Evolutionary conservation across 2,888 invertebrate species (phyloP), one percentile per base, ranked within the genome.

Genomic region (Athalia cordata): DNA sequence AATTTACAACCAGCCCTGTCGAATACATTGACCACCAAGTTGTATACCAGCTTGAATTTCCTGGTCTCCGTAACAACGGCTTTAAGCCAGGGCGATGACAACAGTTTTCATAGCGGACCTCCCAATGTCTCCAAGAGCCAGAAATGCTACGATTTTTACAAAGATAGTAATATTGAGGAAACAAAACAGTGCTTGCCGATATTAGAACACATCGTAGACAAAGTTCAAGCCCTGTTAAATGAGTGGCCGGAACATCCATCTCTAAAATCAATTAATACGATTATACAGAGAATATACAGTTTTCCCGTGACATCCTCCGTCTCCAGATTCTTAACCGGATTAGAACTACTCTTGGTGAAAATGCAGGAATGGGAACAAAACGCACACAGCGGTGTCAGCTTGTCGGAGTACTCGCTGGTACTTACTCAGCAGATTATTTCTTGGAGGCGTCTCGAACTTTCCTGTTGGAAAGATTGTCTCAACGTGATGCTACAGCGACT

Each of bases 181-280:
- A 94, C 95, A 0, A 93, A 93, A 77, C 92, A 93, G 70, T 96
- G 97, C 84, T 91, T 93, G 8, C 93, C 95, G 1, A 90, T 97
- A 5, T 89, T 98, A 78, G 92, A 93, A 9, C 91, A 91, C 78
- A 92, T 98, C n/a, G 92, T 92, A 80, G 87, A 89, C 1, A 92
- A 93, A 70, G 93, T 95, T 0, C 89, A 91, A 8, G 92, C 93
- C 66, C 90, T 98, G 68, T 90, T 97, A 50, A 91, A 92, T 0
- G 94, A 96, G 83, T 98, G 97, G 96, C 96, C 98, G 0, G 97
- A 97, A 81, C 97, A 98, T 91, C 98, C 98, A 0, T 95, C 96
- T 0, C 90, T 99, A 57, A 93, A 93, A 86, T 95, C 96, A 92
- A 95, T 96, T 80, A 91, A 93, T 81, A 90, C 91, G 5, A 93